Percentiles rank a stretch among this genome's conserved stretches.
phyloP scores from a whole-genome alignment of 2,113 vertebrate genomes.

The Eupsittula cactorum region DNA sequence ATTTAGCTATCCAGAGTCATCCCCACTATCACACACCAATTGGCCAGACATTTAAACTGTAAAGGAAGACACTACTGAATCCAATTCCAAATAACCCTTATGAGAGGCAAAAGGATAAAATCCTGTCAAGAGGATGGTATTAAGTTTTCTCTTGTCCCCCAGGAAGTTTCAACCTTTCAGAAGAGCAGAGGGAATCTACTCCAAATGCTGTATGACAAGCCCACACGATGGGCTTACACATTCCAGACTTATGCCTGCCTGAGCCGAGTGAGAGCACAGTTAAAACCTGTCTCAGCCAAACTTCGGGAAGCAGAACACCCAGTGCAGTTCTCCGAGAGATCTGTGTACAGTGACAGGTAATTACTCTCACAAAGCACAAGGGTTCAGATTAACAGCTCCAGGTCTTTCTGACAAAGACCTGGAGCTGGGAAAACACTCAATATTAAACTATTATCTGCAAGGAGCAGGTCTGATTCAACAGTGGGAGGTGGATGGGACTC shows the following conservation, averaged over 20 bases:
- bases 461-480: background rate
- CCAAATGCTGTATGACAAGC: constrained; percentile 81
- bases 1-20: background rate
- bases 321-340: constrained; percentile 76
- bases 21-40: background rate
- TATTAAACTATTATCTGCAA: background rate
- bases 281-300: constrained; percentile 67
- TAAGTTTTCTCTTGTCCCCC: background rate
- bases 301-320: constrained; percentile 70
- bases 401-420: background rate
- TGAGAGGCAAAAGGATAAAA: background rate
- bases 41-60: background rate
- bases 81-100: background rate
- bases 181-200: constrained; percentile 82
- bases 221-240: constrained; percentile 79
- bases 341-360: constrained; percentile 77
- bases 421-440: background rate
- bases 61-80: background rate
- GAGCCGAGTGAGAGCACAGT: constrained; percentile 67
- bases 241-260: constrained; percentile 77
- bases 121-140: background rate
- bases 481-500: background rate
- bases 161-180: constrained; percentile 81
- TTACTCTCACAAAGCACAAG: background rate
- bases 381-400: background rate